Base-by-base conservation (phyloP, 2,888 invertebrate species). In the Caenorhabditis becei region DNA sequence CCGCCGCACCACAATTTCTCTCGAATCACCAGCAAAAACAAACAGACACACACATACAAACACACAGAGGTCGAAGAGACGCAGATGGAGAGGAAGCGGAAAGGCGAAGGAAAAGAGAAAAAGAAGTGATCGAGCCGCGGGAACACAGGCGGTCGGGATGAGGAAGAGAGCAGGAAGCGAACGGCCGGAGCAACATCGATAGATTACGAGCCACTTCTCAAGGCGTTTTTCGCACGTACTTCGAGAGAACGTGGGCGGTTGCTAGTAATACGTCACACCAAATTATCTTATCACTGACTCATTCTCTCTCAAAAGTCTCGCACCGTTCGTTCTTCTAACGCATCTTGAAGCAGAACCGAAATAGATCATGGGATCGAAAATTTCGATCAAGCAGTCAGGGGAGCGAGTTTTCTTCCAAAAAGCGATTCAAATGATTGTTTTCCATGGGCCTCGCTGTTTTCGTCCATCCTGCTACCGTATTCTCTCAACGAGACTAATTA, bases 11-110 rank as follows among this genome's bases (percentile, higher is more conserved):
- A 59, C 59, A 59, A 49, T 66, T 49, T 65, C 58, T 66, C 75
- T 75, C 66, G 66, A 75, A 75, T 75, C 75, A 75, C 75, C 75
- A 75, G 75, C 66, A 75, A 75, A 74, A 75, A 75, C 75, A 75
- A 75, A 75, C 75, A 75, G 66, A 66, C 59, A 59, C 51, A 75
- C 51, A 75, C 65, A 63, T 35, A 66, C 51, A 58, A 59, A 75
- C 66, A 66, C 14, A 47, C 51, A 28, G 44, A 28, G 41, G 32
- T 23, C 44, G 28, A n/a, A 4, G 74, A 67, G 59, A 66, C 69
- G 37, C 47, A 75, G 75, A 32, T 7, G 24, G 53, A 24, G 61
- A 75, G 54, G 65, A 14, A 14, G 8, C 24, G 16, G 41, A 58
- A 32, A 35, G 70, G 14, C 2, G 24, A 11, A 49, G 26, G 51